Base-by-base conservation (phyloP, 2,888 invertebrate species). In the Subacronicta megacephala region DNA sequence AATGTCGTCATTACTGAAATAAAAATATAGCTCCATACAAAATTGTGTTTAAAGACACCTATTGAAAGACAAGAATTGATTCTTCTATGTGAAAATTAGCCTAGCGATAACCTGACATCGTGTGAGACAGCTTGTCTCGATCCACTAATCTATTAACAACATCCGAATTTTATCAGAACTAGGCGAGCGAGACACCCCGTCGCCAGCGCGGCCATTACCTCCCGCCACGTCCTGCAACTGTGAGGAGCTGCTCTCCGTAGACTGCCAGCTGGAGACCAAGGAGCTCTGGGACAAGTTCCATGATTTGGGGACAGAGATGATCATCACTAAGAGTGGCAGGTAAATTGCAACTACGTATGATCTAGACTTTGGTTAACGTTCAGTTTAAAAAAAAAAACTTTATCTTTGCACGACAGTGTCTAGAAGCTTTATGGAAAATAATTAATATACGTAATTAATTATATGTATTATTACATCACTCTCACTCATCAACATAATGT, bases 201-300 rank as follows among this genome's bases (percentile, higher is more conserved):
- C 94, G 1, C 94, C 93, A 3, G 92, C 89, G 64, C 87, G 91
- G 60, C 90, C 92, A 3, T 79, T 86, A 16, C 90, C 90, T 3
- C 92, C 92, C 7, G 85, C 89, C 52, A 96, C 95, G 64, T 95
- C 95, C 35, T 98, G 97, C 90, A 97, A 97, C 85, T 97, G 97
- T 88, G 97, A 97, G 83, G 98, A 98, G 83, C 94, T 98, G 64
- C 95, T 96, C 72, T 95, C 96, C 66, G 97, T 98, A 54, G 97
- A 98, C 82, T 99, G 99, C 85, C 97, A 98, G 85, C 95, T 99
- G 82, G 99, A 99, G 94, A 99, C 99, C 69, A 98, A 98, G 91
- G 99, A 99, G 79, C 95, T 99, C 33, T 99, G 99, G 99, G 98
- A 98, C 92, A 99, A 99, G 92, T 99, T 99, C 93, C 97, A 98